A percentile compares a stretch with the other conserved stretches of the same genome.
phyloP scores from a whole-genome alignment of 2,888 invertebrate genomes.

The Hedya salicella region DNA sequence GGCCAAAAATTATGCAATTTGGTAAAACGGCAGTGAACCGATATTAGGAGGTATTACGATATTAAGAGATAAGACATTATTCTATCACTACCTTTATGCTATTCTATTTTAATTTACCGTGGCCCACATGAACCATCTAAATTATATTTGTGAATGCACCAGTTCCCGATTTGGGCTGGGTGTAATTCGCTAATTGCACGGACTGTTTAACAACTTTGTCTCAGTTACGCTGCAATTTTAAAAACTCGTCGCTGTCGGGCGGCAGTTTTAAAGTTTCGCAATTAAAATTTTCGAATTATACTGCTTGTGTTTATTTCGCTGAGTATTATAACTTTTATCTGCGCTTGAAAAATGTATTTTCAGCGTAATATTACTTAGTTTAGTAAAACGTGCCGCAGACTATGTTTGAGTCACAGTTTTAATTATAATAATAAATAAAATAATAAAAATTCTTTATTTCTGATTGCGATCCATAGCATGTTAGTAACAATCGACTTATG shows the following conservation, averaged over 20 bases:
- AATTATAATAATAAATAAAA: no score
- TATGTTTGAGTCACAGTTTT: not conserved
- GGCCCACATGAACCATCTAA: conserved; percentile 7
- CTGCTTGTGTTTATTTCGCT: conserved; percentile 19
- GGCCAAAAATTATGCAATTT: no score
- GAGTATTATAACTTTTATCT: conserved; percentile 26
- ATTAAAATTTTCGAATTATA: conserved; percentile 31
- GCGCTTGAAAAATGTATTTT: conserved; percentile 8
- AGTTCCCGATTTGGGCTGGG: not conserved
- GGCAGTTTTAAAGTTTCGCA: conserved; percentile 28
- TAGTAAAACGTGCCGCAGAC: not conserved
- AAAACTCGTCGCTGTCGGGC: conserved; percentile 22
- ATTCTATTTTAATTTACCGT: not conserved
- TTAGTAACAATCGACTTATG: no score
- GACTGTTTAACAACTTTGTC: conserved; percentile 22
- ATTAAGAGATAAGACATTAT: no score
- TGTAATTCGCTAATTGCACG: conserved; percentile 23
- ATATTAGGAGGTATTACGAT: no score
- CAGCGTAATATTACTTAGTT: not conserved
- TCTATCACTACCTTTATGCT: no score
- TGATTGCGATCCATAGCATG: no score
- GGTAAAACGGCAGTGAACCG: no score
- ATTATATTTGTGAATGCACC: conserved; percentile 18
- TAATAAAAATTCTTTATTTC: no score
- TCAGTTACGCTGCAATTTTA: conserved; percentile 26